These are phyloP conservation scores for Campaea margaritaria DNA, from an alignment of 2,888 invertebrate species.

Conservation along the genomic window DNA sequence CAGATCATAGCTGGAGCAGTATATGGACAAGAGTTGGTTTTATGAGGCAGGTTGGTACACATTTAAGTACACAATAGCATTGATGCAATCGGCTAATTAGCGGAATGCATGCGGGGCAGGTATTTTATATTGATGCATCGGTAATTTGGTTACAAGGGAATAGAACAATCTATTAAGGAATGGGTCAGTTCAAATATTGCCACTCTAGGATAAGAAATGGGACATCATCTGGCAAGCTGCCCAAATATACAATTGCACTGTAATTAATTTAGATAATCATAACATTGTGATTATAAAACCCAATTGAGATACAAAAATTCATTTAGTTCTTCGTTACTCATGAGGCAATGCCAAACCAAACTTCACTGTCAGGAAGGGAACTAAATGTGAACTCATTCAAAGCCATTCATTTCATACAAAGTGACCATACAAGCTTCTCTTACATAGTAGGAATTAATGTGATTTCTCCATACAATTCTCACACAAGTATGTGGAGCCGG, in stretches of 20 bases:
- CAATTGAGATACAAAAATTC: conserved; percentile 29
- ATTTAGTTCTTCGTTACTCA: conserved; percentile 14
- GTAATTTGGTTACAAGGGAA: too few relatives aligned
- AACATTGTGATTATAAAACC: conserved; percentile 31
- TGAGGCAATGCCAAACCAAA: conserved; percentile 43
- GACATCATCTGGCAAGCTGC: conserved; percentile 41
- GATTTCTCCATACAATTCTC: conserved; percentile 63
- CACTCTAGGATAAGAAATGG: not conserved
- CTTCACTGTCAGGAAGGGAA: conserved; percentile 36
- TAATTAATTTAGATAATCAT: conserved; percentile 38
- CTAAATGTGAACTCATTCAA: conserved; percentile 17
- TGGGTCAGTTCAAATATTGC: too few relatives aligned
- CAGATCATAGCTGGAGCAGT: too few relatives aligned
- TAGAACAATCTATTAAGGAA: too few relatives aligned
- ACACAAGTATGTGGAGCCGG: conserved; percentile 74
- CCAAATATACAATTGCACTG: conserved; percentile 41
- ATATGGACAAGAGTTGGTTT: too few relatives aligned
- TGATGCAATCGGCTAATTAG: too few relatives aligned
- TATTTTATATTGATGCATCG: too few relatives aligned
- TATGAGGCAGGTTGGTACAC: too few relatives aligned
- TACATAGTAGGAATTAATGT: conserved; percentile 40
- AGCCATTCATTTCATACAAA: conserved; percentile 42
- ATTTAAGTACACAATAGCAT: too few relatives aligned
- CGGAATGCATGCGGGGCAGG: too few relatives aligned
- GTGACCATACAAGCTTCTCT: conserved; percentile 38